Conservation (phyloP, 2,888 invertebrate species). For the Masnerella sp. region DNA sequence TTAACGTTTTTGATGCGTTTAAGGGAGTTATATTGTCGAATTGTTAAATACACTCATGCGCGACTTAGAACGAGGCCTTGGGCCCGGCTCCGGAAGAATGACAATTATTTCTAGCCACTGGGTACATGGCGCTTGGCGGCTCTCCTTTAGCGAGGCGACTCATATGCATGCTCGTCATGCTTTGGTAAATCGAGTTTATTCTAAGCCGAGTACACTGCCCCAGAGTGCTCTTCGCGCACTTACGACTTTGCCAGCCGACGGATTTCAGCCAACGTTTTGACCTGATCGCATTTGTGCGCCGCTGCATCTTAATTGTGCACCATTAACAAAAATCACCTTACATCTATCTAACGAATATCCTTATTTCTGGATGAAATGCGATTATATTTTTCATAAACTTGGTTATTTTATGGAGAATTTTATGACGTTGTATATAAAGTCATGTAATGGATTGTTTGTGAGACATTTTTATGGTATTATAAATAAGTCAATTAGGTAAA, state of each 20-base stretch:
- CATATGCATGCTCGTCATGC: conserved; percentile 73
- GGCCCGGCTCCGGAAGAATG: conserved; percentile 66
- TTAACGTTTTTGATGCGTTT: conserved; percentile 34
- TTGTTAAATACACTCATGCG: too few relatives aligned
- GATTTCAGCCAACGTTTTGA: conserved; percentile 32
- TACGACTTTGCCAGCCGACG: conserved; percentile 25
- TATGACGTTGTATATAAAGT: too few relatives aligned
- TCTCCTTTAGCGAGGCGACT: conserved; percentile 71
- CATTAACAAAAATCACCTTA: conserved; percentile 9
- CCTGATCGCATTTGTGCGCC: conserved; percentile 30
- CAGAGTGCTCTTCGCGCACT: conserved; percentile 35
- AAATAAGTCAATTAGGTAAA: too few relatives aligned
- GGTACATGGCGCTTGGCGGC: conserved; percentile 74
- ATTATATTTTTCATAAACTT: too few relatives aligned
- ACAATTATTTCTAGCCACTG: conserved; percentile 74
- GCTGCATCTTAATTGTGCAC: conserved; percentile 13
- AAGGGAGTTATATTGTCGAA: too few relatives aligned
- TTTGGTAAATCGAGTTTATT: conserved; percentile 57
- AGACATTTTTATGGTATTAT: too few relatives aligned
- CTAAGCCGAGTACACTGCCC: conserved; percentile 57
- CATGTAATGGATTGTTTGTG: too few relatives aligned
- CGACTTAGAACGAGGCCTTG: conserved; percentile 41
- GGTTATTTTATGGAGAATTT: too few relatives aligned
- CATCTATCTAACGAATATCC: too few relatives aligned
- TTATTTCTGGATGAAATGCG: too few relatives aligned